Conservation (phyloP, 2,888 invertebrate genomes). For the Meteorus colon region DNA sequence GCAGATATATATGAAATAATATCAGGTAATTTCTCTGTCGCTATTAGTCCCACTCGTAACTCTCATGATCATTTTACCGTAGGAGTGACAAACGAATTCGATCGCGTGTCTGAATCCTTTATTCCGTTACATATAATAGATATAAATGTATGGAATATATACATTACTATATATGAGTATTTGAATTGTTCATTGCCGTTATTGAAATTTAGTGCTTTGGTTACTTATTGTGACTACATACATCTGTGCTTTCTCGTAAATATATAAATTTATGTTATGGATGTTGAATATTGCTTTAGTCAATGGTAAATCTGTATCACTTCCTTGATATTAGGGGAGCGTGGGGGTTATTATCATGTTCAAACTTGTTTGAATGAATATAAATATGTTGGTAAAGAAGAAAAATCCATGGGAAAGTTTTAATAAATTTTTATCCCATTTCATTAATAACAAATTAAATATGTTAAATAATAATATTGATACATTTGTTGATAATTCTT, state of each 20-base stretch:
- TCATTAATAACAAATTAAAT: too few relatives aligned
- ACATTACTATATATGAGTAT: background rate
- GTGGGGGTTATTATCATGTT: too few relatives aligned
- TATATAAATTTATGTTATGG: background rate
- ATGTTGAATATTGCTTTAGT: background rate
- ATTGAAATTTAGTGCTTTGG: conserved; percentile 52
- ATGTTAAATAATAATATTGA: too few relatives aligned
- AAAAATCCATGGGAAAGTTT: too few relatives aligned
- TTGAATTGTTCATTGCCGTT: conserved; percentile 43
- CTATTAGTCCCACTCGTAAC: background rate
- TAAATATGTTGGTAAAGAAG: too few relatives aligned
- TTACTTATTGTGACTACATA: background rate
- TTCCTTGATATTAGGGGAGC: background rate
- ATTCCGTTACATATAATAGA: conserved; percentile 55
- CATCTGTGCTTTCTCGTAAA: background rate
- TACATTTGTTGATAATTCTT: too few relatives aligned
- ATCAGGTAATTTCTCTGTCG: conserved; percentile 37
- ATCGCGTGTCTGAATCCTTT: conserved; percentile 61
- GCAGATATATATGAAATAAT: background rate
- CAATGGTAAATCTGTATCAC: conserved; percentile 1
- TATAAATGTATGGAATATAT: background rate
- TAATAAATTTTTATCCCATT: too few relatives aligned
- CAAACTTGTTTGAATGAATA: too few relatives aligned
- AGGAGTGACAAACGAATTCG: conserved; percentile 54
- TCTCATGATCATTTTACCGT: conserved; percentile 20